Percentiles rank a stretch among this genome's conserved stretches.
Conservation (phyloP, 2,113 vertebrate species). For the Sitta europaea region DNA sequence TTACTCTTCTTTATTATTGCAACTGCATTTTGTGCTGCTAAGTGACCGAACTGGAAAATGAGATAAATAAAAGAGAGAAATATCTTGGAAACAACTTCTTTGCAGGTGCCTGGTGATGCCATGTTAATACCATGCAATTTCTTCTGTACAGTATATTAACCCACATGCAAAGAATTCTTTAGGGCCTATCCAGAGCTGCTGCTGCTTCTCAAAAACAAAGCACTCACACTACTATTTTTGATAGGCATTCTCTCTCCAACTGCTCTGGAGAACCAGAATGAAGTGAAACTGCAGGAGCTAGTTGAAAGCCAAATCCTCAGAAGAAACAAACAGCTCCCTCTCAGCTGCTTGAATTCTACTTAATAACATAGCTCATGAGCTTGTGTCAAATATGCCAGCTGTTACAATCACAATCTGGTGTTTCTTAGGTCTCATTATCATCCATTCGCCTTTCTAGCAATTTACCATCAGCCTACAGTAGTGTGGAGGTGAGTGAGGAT, state of each 20-base stretch:
- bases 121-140: neutral
- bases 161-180: neutral
- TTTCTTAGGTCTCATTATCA: constrained; percentile 7
- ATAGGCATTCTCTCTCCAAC: neutral
- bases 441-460: neutral
- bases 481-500: neutral
- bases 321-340: constrained; percentile 14
- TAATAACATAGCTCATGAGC: neutral
- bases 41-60: neutral
- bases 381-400: constrained; percentile 8
- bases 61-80: neutral
- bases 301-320: neutral
- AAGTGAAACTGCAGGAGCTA: neutral
- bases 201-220: neutral
- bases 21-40: neutral
- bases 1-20: neutral
- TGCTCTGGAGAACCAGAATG: neutral
- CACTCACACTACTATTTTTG: neutral
- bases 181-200: neutral
- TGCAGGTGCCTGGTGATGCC: neutral
- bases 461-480: neutral
- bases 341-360: constrained; percentile 15
- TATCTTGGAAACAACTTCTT: neutral
- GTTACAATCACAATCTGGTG: neutral
- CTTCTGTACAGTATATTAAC: neutral